Evolutionary conservation across 2,888 invertebrate genomes (phyloP), one percentile per base, ranked within the genome.

Genomic region (Furcula furcula): DNA sequence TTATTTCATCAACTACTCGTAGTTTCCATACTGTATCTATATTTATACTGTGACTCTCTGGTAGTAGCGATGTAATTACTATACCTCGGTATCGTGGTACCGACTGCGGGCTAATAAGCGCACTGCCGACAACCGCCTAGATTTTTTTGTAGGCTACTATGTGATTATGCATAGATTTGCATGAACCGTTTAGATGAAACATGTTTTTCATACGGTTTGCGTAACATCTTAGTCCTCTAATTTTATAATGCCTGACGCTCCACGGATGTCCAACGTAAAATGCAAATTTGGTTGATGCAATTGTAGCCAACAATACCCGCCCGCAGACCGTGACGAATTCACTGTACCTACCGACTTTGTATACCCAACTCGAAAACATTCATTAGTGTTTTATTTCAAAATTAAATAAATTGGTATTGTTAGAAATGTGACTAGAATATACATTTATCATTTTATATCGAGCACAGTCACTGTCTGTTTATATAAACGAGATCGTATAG

Each of bases 241-340:
- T 71, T 73, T 73, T 71, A 67, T 76, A 70, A 81, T 78, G 66
- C 70, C 69, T 55, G 56, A 38, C 34, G 48, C 66, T 65, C 61
- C 65, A 68, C 67, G 71, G 69, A 69, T 65, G 71, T 64, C 62
- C 72, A 70, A 72, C 67, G 70, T 74, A 73, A 77, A 83, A 86
- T 87, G 86, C 85, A 84, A 87, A 87, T 87, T 74, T 69, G 45
- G 60, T 57, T 80, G 54, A 54, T 65, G 79, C 81, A 80, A 77
- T 79, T 79, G 81, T 75, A 68, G 61, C 67, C 77, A 74, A 79
- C 77, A 77, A 65, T 65, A 70, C 62, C 43, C 53, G 56, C 52
- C 69, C 59, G 35, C 76, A 69, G 82, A 84, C 76, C 85, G 70
- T 76, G 69, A 75, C 84, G 69, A 53, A 62, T 66, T 58, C 55